Percentiles rank a stretch among this genome's conserved stretches.
Conservation (phyloP, 2,797 vertebrate genomes). For the Gymnodraco acuticeps region DNA sequence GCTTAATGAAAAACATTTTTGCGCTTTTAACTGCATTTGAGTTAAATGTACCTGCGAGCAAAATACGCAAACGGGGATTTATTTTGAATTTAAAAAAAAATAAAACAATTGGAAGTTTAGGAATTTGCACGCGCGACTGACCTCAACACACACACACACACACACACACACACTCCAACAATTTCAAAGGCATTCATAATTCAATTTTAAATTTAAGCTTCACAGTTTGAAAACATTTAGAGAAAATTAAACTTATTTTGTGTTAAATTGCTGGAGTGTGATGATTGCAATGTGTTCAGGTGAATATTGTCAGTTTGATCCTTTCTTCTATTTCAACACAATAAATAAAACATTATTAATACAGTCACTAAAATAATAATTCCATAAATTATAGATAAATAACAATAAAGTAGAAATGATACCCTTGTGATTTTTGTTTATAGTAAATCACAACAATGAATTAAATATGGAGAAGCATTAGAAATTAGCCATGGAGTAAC, state of each 20-base stretch:
- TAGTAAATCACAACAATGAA: constrained; percentile 8
- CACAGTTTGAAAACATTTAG: neutral
- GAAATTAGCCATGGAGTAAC: constrained; percentile 2
- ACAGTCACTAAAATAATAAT: neutral
- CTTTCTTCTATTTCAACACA: neutral
- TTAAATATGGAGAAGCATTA: neutral
- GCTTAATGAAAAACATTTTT: constrained; percentile 13
- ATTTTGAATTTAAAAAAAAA: neutral
- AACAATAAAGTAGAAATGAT: neutral
- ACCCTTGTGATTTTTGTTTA: neutral
- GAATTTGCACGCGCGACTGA: constrained; percentile 3
- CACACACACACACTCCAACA: neutral
- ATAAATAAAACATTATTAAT: constrained; percentile 5
- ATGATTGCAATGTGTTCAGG: constrained; percentile 17
- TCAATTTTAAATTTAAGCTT: constrained; percentile 1
- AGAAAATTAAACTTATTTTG: neutral
- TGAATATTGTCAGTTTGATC: constrained; percentile 12
- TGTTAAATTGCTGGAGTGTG: constrained; percentile 2
- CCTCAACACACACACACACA: neutral
- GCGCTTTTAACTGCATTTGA: constrained; percentile 1
- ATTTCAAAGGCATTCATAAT: constrained; percentile 8
- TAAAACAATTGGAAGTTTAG: constrained; percentile 9
- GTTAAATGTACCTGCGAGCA: neutral
- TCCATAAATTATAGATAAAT: constrained; percentile 21
- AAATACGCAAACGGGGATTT: neutral